These are phyloP conservation scores for Sebastes nivosus DNA, from an alignment of 2,797 vertebrate genomes.

Conservation along the genomic window DNA sequence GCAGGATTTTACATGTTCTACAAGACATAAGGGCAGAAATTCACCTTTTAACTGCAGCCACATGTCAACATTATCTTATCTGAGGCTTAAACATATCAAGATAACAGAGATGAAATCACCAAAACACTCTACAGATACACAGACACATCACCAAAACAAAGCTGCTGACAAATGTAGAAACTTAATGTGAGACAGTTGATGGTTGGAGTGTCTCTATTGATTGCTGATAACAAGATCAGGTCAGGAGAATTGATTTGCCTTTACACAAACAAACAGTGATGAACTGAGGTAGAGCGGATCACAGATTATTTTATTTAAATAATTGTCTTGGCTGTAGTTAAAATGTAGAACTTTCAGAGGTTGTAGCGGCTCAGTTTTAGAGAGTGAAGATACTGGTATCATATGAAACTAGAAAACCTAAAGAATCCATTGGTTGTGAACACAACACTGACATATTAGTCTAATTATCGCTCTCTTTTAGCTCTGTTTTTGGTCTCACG, in stretches of 20 bases:
- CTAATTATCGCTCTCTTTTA: too few relatives aligned
- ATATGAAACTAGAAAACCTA: too few relatives aligned
- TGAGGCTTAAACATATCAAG: background rate
- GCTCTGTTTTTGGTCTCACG: too few relatives aligned
- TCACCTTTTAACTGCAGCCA: background rate
- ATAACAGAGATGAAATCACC: background rate
- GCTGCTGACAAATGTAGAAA: background rate
- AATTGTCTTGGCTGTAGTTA: too few relatives aligned
- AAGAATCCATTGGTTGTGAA: too few relatives aligned
- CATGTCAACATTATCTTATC: background rate
- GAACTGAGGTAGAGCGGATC: background rate
- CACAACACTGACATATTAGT: too few relatives aligned
- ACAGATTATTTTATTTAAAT: background rate
- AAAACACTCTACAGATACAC: background rate
- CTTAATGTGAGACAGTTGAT: background rate
- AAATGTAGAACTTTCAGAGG: too few relatives aligned
- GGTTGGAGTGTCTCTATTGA: background rate
- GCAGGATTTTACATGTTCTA: background rate
- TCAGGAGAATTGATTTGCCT: slow-evolving; percentile 8
- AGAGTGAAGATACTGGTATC: too few relatives aligned
- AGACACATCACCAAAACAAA: background rate
- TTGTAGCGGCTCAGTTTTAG: too few relatives aligned
- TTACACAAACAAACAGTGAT: background rate
- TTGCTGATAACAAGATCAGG: background rate
- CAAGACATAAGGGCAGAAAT: background rate